Evolutionary conservation across 2,888 invertebrate species (phyloP), one percentile per base, ranked within the genome.

Genomic region (Xestia rhomboidea): DNA sequence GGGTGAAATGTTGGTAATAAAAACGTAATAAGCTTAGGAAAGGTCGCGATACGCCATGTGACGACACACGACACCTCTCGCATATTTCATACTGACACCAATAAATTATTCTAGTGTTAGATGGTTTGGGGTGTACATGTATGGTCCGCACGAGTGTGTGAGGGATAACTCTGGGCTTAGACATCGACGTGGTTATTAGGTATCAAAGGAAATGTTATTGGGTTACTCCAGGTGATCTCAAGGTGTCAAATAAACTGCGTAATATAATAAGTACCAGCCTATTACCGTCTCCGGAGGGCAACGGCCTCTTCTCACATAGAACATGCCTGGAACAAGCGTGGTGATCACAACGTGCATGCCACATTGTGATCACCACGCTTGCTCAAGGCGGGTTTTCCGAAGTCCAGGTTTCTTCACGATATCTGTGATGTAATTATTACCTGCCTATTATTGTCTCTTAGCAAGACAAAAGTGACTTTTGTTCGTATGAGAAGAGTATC

Each of bases 1-100:
- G 77, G 71, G 78, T 13, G 49, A 85, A 85, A 78, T 82, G 83
- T 71, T 78, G 44, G 85, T 82, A 82, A 83, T 83, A 83, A 85
- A 85, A 83, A 84, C 44, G 70, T 81, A 86, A 85, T 81, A 87
- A 74, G 83, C 79, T 75, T 75, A 75, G 44, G 30, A 74, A 75
- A 81, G 75, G 81, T 77, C 77, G 72, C 69, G 72, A 34, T 51
- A 63, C 38, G 66, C 66, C 38, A 18, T 8, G 68, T 24, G 64
- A 69, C 57, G 57, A 51, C 60, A 67, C 15, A 41, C 64, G 85
- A 77, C 68, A 62, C 82, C 44, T 49, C 77, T 13, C 82, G 64
- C 73, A 72, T 82, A 85, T 57, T 27, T 77, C 71, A 82, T 74
- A 57, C 54, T 13, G 60, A 34, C 60, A 44, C 60, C 77, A 54